Conservation (phyloP, 1,140 invertebrate species). For the Tetranychus urticae region DNA sequence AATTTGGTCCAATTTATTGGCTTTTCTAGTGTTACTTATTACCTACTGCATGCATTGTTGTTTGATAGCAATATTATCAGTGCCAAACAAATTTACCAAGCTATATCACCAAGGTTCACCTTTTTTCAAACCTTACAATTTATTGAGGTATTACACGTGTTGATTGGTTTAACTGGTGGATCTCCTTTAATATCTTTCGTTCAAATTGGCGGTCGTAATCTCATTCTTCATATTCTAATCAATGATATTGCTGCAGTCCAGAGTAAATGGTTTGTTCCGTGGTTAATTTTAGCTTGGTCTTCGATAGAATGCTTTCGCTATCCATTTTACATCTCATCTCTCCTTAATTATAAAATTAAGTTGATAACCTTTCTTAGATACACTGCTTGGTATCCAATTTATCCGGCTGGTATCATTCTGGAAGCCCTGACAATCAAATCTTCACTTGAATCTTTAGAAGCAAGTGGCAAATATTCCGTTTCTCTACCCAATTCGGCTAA, state of each 20-base stretch:
- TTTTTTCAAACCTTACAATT: constrained; percentile 52
- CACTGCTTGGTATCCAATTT: constrained; percentile 72
- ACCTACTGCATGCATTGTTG: no score
- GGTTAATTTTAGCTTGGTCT: constrained; percentile 54
- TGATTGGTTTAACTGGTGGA: constrained; percentile 68
- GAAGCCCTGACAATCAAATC: constrained; percentile 34
- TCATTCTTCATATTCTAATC: neutral
- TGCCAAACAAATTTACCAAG: neutral
- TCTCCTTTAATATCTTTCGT: constrained; percentile 22
- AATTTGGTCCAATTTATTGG: no score
- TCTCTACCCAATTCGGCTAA: constrained; percentile 59
- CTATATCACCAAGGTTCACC: neutral
- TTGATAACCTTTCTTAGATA: constrained; percentile 77
- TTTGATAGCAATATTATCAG: neutral
- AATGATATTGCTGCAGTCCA: neutral
- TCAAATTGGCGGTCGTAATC: neutral
- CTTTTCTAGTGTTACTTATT: no score
- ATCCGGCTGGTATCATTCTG: constrained; percentile 62
- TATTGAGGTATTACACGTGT: constrained; percentile 63
- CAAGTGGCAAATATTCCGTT: constrained; percentile 47
- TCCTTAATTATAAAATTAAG: constrained; percentile 44
- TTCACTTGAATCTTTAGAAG: constrained; percentile 64
- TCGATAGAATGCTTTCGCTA: constrained; percentile 61
- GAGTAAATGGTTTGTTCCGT: neutral
- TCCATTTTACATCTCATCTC: constrained; percentile 53